Evolutionary conservation across 2,113 vertebrate species (phyloP).

Genomic region (Gallinago jamesoni): DNA sequence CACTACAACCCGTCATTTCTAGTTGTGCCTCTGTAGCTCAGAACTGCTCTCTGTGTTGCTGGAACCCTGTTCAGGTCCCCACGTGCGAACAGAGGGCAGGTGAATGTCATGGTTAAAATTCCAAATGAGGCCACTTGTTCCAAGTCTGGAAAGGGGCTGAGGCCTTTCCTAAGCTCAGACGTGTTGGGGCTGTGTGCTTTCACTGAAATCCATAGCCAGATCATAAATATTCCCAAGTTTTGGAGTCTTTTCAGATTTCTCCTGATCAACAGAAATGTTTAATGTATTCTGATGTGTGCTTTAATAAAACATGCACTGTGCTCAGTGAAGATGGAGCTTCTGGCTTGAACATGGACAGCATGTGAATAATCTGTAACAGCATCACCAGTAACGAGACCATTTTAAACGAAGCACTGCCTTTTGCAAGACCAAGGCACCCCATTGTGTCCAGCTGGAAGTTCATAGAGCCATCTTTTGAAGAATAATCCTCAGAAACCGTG

Average conservation of each 20-base stretch:
- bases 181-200: neutral
- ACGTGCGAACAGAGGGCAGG: neutral
- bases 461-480: neutral
- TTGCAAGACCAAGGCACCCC: neutral
- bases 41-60: neutral
- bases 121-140: neutral
- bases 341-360: neutral
- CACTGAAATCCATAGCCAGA: neutral
- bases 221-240: neutral
- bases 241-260: neutral
- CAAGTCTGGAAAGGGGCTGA: neutral
- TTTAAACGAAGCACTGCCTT: neutral
- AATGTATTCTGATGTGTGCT: neutral
- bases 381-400: neutral
- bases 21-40: neutral
- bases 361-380: neutral
- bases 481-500: neutral
- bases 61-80: neutral
- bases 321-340: neutral
- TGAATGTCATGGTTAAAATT: neutral
- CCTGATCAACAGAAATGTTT: neutral
- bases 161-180: neutral
- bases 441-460: neutral
- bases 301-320: neutral
- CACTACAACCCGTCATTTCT: neutral